A percentile compares a stretch with the other conserved stretches of the same genome.
phyloP scores from a whole-genome alignment of 2,888 invertebrate genomes.

The Mimumesa dahlbomi region DNA sequence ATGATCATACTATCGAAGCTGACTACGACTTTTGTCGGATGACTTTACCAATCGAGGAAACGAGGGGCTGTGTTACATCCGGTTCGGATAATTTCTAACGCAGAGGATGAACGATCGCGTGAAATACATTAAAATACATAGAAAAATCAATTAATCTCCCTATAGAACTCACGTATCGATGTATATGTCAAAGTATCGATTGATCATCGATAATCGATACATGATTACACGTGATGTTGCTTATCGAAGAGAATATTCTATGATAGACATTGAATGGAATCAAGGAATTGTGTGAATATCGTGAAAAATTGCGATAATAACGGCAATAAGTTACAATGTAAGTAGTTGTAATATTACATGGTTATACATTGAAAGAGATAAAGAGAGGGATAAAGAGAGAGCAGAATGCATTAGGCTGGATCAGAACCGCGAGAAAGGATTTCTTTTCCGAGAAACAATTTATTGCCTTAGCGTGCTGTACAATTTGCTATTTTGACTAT shows the following conservation, averaged over 20 bases:
- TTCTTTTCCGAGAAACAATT: background rate
- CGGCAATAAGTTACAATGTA: background rate
- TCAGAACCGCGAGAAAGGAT: background rate
- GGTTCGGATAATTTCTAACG: too few species aligned
- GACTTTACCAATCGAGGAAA: constrained; percentile 6
- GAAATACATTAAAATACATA: too few species aligned
- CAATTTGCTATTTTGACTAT: background rate
- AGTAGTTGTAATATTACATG: background rate
- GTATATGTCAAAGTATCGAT: too few species aligned
- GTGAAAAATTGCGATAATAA: background rate
- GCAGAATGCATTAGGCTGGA: background rate
- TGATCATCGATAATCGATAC: too few species aligned
- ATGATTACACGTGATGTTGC: too few species aligned
- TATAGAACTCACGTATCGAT: too few species aligned
- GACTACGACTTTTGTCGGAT: background rate
- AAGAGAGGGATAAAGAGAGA: too few species aligned
- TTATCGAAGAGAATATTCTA: too few species aligned
- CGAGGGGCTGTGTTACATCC: constrained; percentile 7
- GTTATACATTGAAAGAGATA: background rate
- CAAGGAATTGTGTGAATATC: background rate
- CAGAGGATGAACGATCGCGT: too few species aligned
- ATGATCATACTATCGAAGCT: background rate
- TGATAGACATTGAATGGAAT: too few species aligned
- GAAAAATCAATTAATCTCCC: too few species aligned
- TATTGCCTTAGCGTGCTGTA: background rate